Evolutionary conservation across 2,797 vertebrate species (phyloP), one percentile per base, ranked within the genome.

Genomic region (Neoniphon sammara): DNA sequence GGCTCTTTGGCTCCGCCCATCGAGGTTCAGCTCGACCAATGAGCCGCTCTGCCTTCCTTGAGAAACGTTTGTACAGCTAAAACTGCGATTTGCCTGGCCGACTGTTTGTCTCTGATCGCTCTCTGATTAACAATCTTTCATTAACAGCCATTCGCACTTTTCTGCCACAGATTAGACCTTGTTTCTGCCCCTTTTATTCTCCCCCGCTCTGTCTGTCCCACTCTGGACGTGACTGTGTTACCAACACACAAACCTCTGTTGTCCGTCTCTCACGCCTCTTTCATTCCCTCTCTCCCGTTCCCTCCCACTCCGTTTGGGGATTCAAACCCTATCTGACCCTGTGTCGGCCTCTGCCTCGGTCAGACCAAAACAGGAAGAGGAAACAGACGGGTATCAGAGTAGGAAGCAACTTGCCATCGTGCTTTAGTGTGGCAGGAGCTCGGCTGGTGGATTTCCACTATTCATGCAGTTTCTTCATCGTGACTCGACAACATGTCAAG

Each of bases 341-440:
- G 60, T 4, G 46, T 66, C 67, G 82, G 87, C 87, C 87, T 83
- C 80, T 39, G 73, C 75, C 31, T 46, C 3, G 20, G 68, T 47
- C 69, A 0, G 81, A 75, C 81, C 87, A 90, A 83, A 89, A 91
- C 90, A 92, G 92, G 91, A 93, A 93, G 78, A 91, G 93, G 91
- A 95, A 94, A 91, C 90, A 90, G 88, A 84, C 84, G 80, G 87
- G 82, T 80, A 90, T 90, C 89, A 69, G 77, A 4, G 75, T 73
- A 90, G 89, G 87, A 92, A 90, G 87, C 79, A 25, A 0, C 73
- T 23, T 21, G 60, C 75, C 75, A 60, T 57, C 55, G 1, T 21
- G 75, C 64, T 78, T 64, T 1, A 70, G 71, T 2, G 21, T 2
- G 31, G 66, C 52, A 12, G 14, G 46, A n/a, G 47, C 46, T 50